Evolutionary conservation across 2,113 vertebrate species (phyloP).

Genomic region (Xenopus laevis): DNA sequence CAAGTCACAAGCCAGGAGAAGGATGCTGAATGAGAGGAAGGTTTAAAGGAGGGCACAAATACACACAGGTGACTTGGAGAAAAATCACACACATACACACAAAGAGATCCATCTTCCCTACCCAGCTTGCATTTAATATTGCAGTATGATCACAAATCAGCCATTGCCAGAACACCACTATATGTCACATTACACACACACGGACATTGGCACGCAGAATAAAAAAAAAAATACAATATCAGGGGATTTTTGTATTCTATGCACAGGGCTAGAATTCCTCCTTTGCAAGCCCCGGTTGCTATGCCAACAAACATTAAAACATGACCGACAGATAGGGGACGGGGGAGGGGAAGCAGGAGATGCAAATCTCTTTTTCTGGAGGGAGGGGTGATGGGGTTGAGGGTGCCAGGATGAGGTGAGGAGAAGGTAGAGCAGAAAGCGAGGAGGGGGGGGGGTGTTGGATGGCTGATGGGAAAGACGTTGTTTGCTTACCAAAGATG

Average conservation of each 20-base stretch:
- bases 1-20: constrained; percentile 18
- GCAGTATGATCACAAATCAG: constrained; percentile 24
- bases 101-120: constrained; percentile 33
- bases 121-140: constrained; percentile 38
- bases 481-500: constrained; percentile 87
- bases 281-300: constrained; percentile 66
- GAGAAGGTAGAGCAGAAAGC: constrained; percentile 43
- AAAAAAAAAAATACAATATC: constrained; percentile 32
- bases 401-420: constrained; percentile 42
- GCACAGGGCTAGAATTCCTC: constrained; percentile 60
- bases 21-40: constrained; percentile 15
- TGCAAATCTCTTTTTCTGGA: constrained; percentile 43
- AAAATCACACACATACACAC: background rate
- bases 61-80: constrained; percentile 38
- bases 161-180: constrained; percentile 17
- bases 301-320: constrained; percentile 74
- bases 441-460: constrained; percentile 53
- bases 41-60: constrained; percentile 24
- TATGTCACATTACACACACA: background rate
- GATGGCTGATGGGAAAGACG: constrained; percentile 43
- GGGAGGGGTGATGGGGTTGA: constrained; percentile 42
- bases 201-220: constrained; percentile 10
- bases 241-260: constrained; percentile 46
- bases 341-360: constrained; percentile 47
- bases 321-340: constrained; percentile 49